phyloP scores from a whole-genome alignment of 2,888 invertebrate species.

The Hedychridium roseum region DNA sequence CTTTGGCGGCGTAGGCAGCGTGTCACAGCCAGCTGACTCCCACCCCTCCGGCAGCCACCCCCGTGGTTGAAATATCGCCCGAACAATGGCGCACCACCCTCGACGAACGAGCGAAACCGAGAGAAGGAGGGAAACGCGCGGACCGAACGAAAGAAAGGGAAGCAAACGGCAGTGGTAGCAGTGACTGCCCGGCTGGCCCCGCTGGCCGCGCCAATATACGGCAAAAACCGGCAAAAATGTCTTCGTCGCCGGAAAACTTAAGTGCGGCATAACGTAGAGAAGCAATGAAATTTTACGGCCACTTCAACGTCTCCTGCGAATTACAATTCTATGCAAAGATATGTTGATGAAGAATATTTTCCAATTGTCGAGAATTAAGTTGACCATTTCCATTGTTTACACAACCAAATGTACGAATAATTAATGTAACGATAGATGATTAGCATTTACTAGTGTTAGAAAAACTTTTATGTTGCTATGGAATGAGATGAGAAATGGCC shows the following conservation, averaged over 20 bases:
- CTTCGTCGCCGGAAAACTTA: slow-evolving; percentile 49
- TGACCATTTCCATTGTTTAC: too few species aligned
- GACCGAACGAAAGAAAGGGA: slow-evolving; percentile 28
- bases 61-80: slow-evolving; percentile 61
- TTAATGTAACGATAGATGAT: too few species aligned
- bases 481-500: too few species aligned
- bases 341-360: too few species aligned
- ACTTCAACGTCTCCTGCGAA: too few species aligned
- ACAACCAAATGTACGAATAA: too few species aligned
- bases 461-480: too few species aligned
- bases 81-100: slow-evolving; percentile 59
- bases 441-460: too few species aligned
- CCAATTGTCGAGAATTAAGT: too few species aligned
- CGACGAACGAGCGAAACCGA: slow-evolving; percentile 28
- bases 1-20: slow-evolving; percentile 60
- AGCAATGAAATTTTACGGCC: slow-evolving; percentile 53
- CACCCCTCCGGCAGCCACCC: slow-evolving; percentile 50
- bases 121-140: slow-evolving; percentile 26
- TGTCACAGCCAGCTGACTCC: slow-evolving; percentile 64
- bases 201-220: too few species aligned
- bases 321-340: too few species aligned
- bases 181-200: slow-evolving; percentile 46
- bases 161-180: slow-evolving; percentile 22
- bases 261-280: slow-evolving; percentile 29
- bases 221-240: slow-evolving; percentile 49